Evolutionary conservation across 2,888 invertebrate species (phyloP).

Genomic region (Notocelia uddmanniana): DNA sequence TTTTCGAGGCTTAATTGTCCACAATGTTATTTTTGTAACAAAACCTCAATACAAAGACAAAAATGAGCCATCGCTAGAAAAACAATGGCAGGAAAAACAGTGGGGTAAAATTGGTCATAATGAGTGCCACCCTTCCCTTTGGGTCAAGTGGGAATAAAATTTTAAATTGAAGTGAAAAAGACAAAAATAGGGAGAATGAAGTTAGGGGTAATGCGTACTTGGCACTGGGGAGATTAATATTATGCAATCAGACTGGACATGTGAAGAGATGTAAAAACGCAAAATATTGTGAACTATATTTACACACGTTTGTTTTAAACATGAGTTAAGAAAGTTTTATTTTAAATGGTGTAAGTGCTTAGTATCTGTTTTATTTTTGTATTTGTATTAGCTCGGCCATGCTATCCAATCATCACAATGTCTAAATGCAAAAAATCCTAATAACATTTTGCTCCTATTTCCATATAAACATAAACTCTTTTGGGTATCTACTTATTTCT

Average conservation of each 20-base stretch:
- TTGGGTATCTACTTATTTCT: too few relatives aligned
- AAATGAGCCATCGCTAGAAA: slow-evolving; percentile 75
- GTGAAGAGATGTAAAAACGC: not conserved
- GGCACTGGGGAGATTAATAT: not conserved
- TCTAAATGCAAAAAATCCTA: too few relatives aligned
- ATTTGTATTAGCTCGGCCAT: too few relatives aligned
- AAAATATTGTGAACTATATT: not conserved
- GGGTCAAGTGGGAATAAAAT: slow-evolving; percentile 81
- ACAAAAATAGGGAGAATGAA: slow-evolving; percentile 71
- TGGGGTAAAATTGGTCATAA: slow-evolving; percentile 83
- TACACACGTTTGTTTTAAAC: too few relatives aligned
- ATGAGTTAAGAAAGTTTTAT: too few relatives aligned
- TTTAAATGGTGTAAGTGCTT: too few relatives aligned
- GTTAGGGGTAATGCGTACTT: slow-evolving; percentile 52
- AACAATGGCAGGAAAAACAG: slow-evolving; percentile 74
- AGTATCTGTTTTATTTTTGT: too few relatives aligned
- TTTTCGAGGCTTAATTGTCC: slow-evolving; percentile 47
- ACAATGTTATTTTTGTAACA: slow-evolving; percentile 41
- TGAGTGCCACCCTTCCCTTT: slow-evolving; percentile 74
- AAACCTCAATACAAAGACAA: slow-evolving; percentile 56
- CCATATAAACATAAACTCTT: too few relatives aligned
- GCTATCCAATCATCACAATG: too few relatives aligned
- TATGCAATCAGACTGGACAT: not conserved
- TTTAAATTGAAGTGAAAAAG: slow-evolving; percentile 82
- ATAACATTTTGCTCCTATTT: too few relatives aligned